Conservation (phyloP, 2,888 invertebrate species). For the Polymixis lichenea region DNA sequence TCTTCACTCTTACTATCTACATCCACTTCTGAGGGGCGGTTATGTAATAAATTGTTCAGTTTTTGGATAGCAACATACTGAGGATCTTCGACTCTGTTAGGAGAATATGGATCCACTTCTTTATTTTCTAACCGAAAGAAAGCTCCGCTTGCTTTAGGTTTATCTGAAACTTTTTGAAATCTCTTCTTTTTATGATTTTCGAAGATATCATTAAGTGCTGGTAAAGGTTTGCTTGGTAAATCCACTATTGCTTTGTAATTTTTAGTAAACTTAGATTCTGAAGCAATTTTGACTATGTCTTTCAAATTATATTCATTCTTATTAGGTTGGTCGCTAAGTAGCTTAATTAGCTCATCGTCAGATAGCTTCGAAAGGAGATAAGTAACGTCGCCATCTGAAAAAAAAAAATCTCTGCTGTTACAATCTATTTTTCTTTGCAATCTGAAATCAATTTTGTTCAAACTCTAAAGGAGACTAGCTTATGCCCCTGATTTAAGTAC, state of each 20-base stretch:
- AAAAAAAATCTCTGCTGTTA: background rate
- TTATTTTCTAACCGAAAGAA: conserved; percentile 81
- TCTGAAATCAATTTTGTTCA: background rate
- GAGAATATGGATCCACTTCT: conserved; percentile 74
- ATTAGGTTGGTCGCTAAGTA: conserved; percentile 79
- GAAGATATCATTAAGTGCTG: conserved; percentile 46
- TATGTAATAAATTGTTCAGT: conserved; percentile 79
- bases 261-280: conserved; percentile 61
- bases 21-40: conserved; percentile 68
- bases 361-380: conserved; percentile 84
- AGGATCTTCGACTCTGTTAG: conserved; percentile 69
- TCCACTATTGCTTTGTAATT: conserved; percentile 33
- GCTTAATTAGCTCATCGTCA: conserved; percentile 81
- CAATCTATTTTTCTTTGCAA: conserved; percentile 2
- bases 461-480: background rate
- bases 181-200: conserved; percentile 59
- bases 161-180: conserved; percentile 61
- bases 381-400: conserved; percentile 79
- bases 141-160: conserved; percentile 67
- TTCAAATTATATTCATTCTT: conserved; percentile 79
- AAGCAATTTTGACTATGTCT: conserved; percentile 77
- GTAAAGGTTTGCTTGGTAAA: conserved; percentile 37
- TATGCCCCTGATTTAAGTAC: background rate
- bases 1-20: conserved; percentile 69
- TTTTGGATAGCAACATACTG: conserved; percentile 80